phyloP scores from a whole-genome alignment of 2,797 vertebrate species.

The Steatocranus sp. region DNA sequence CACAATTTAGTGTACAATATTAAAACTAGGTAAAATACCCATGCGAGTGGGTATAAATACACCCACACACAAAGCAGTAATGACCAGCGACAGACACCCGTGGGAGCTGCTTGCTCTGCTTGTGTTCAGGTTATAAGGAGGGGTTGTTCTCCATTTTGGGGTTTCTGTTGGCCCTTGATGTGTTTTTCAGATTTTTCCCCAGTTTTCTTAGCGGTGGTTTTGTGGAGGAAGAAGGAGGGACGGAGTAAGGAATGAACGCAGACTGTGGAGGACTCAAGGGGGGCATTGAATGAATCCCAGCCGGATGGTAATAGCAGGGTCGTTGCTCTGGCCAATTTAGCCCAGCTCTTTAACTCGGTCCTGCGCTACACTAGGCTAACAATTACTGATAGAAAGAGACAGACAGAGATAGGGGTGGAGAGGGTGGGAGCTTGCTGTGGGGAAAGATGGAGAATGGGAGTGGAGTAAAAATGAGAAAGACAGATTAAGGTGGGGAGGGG shows the following conservation, averaged over 20 bases:
- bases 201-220: conserved; percentile 55
- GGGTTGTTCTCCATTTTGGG: conserved; percentile 41
- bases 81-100: conserved; percentile 30
- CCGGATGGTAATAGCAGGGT: conserved; percentile 53
- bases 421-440: not conserved
- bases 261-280: conserved; percentile 50
- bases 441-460: not conserved
- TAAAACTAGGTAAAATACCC: not conserved
- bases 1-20: not conserved
- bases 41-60: conserved; percentile 4
- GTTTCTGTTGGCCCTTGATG: conserved; percentile 55
- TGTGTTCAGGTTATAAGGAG: conserved; percentile 26
- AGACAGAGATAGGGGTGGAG: conserved; percentile 9
- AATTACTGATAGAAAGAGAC: conserved; percentile 38
- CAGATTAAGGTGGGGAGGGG: conserved; percentile 15
- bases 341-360: conserved; percentile 6
- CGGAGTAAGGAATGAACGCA: conserved; percentile 38
- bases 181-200: conserved; percentile 66
- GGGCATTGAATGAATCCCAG: conserved; percentile 51
- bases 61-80: conserved; percentile 25
- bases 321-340: conserved; percentile 63
- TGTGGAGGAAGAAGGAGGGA: conserved; percentile 25
- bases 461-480: conserved; percentile 26
- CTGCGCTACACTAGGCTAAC: conserved; percentile 48
- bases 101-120: conserved; percentile 27